These are phyloP conservation scores for Conopomorpha cramerella DNA, from an alignment of 1,140 invertebrate genomes.

Conservation along the genomic window DNA sequence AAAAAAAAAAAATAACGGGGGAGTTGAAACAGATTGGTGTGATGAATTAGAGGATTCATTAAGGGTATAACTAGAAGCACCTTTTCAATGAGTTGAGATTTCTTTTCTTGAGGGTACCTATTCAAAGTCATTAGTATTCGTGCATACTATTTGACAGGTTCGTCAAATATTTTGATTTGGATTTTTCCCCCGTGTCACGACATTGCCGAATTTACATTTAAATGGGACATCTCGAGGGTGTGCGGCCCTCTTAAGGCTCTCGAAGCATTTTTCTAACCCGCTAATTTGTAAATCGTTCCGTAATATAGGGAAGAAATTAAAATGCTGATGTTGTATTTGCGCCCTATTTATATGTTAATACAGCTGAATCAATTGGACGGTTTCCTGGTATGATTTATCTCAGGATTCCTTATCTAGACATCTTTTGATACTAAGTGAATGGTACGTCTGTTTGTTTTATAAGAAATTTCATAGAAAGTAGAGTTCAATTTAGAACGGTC, in stretches of 20 bases:
- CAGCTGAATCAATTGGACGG: no score
- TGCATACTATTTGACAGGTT: slow-evolving; percentile 16
- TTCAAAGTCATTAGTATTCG: slow-evolving; percentile 5
- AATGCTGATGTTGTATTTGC: slow-evolving; percentile 58
- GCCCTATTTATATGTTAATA: slow-evolving; percentile 55
- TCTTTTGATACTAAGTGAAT: no score
- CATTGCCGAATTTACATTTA: slow-evolving; percentile 57
- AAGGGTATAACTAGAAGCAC: neutral
- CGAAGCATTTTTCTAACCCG: slow-evolving; percentile 49
- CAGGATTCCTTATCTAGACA: no score
- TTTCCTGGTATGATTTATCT: no score
- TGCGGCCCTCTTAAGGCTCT: slow-evolving; percentile 45
- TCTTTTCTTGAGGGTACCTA: slow-evolving; percentile 2
- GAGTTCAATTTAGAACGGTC: no score
- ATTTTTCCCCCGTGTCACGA: slow-evolving; percentile 47
- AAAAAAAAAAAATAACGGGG: no score
- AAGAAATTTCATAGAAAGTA: no score
- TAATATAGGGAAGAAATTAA: slow-evolving; percentile 59
- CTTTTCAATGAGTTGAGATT: neutral
- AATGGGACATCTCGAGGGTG: slow-evolving; percentile 55
- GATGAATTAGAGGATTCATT: slow-evolving; percentile 11
- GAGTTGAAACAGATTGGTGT: no score
- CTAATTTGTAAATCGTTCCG: slow-evolving; percentile 59
- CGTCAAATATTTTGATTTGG: slow-evolving; percentile 47
- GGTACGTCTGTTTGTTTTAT: no score